phyloP scores from a whole-genome alignment of 1,140 invertebrate species.

The Nomia melanderi region DNA sequence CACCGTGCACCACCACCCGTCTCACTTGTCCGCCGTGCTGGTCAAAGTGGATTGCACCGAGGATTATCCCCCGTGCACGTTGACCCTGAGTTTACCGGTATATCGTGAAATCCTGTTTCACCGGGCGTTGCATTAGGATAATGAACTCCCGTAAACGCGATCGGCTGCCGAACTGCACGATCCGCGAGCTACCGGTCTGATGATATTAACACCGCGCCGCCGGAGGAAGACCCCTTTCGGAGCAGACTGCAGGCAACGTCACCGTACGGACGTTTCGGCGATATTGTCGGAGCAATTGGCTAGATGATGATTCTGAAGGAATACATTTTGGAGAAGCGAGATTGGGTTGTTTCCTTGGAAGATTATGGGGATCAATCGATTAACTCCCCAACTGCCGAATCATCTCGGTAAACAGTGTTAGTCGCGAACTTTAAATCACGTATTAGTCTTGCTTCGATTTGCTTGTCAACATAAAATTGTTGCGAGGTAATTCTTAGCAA shows the following conservation, averaged over 20 bases:
- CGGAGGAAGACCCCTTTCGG: slow-evolving; percentile 18
- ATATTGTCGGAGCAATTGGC: not conserved
- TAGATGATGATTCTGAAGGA: not conserved
- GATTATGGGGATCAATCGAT: no score
- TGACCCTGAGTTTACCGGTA: slow-evolving; percentile 49
- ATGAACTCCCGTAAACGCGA: slow-evolving; percentile 57
- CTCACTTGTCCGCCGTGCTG: slow-evolving; percentile 8
- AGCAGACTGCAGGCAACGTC: no score
- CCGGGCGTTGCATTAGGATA: slow-evolving; percentile 62
- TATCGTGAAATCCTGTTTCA: slow-evolving; percentile 59
- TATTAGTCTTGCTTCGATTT: no score
- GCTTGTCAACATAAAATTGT: no score
- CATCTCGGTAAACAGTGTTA: not conserved
- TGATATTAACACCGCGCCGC: slow-evolving; percentile 26
- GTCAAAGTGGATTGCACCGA: slow-evolving; percentile 54
- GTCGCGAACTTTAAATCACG: no score
- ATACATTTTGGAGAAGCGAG: no score
- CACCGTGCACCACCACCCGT: slow-evolving; percentile 15
- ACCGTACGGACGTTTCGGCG: not conserved
- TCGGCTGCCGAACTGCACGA: slow-evolving; percentile 32
- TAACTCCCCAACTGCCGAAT: no score
- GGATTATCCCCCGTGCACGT: slow-evolving; percentile 55
- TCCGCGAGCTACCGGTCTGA: slow-evolving; percentile 24
- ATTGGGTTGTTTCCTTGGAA: no score
- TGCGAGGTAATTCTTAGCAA: no score